phyloP scores from a whole-genome alignment of 2,113 vertebrate species.

The Pluvialis apricaria region DNA sequence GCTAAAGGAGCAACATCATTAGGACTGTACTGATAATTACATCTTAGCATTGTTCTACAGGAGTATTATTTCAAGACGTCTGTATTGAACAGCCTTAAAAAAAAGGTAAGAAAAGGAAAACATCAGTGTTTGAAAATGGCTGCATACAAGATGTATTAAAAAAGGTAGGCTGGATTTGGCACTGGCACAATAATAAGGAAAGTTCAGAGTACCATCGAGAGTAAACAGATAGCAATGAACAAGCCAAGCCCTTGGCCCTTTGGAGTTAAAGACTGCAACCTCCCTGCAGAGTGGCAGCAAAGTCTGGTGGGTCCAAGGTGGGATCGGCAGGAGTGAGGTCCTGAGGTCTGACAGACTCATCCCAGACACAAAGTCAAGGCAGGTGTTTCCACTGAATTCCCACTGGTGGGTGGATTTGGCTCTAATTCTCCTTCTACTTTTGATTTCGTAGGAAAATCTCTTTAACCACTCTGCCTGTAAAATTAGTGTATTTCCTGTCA shows the following conservation, averaged over 20 bases:
- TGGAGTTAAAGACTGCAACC: not conserved
- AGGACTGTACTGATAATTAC: not conserved
- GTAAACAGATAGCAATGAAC: not conserved
- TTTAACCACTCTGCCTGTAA: not conserved
- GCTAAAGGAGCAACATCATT: not conserved
- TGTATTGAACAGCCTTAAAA: not conserved
- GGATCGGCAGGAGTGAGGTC: not conserved
- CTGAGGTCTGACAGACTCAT: accelerated
- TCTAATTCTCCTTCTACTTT: not conserved
- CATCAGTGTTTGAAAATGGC: not conserved
- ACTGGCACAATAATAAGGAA: not conserved
- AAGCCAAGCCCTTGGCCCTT: not conserved
- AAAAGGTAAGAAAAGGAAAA: not conserved
- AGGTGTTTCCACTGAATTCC: not conserved
- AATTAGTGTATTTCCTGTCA: not conserved
- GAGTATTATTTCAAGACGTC: not conserved
- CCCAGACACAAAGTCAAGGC: not conserved
- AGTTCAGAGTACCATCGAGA: not conserved
- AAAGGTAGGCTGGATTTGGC: not conserved
- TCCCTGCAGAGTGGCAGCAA: not conserved
- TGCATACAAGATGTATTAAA: not conserved
- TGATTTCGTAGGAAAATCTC: not conserved
- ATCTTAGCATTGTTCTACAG: not conserved
- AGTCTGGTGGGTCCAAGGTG: not conserved
- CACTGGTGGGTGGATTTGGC: not conserved